These are phyloP conservation scores for Artemia franciscana DNA, from an alignment of 1,140 invertebrate species.

Conservation along the genomic window DNA sequence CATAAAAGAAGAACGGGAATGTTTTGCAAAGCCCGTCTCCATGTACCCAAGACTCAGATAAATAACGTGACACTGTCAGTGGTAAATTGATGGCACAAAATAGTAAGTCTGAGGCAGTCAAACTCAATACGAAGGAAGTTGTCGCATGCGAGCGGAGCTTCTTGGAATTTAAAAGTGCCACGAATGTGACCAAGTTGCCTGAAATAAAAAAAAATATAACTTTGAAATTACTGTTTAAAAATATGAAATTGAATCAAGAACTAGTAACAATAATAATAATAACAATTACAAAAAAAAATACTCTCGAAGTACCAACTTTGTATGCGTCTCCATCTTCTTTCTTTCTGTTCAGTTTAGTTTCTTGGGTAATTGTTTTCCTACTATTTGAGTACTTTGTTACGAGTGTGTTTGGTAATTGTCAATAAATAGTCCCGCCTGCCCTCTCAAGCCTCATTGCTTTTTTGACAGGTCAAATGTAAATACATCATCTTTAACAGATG, in stretches of 20 bases:
- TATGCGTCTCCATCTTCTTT: not conserved
- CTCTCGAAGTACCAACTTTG: not conserved
- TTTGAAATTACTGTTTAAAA: no score
- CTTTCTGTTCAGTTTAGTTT: no score
- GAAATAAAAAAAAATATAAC: conserved; percentile 16
- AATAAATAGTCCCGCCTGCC: no score
- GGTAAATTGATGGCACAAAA: conserved; percentile 65
- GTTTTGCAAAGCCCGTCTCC: conserved; percentile 49
- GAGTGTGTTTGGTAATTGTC: no score
- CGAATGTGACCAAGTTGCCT: conserved; percentile 57
- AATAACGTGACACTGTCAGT: conserved; percentile 52
- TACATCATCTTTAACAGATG: no score
- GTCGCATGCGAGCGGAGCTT: conserved; percentile 56
- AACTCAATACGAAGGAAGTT: conserved; percentile 61
- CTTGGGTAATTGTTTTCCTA: no score
- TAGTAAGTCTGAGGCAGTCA: conserved; percentile 59
- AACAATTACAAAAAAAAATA: not conserved
- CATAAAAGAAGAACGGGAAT: conserved; percentile 71
- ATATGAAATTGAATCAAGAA: not conserved
- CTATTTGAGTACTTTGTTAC: no score
- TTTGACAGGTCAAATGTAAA: no score
- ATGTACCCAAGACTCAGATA: conserved; percentile 54
- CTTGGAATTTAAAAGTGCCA: conserved; percentile 44
- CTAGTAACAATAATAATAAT: not conserved
- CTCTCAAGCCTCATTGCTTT: no score